phyloP scores from a whole-genome alignment of 1,140 invertebrate species.

The Andricus grossulariae region DNA sequence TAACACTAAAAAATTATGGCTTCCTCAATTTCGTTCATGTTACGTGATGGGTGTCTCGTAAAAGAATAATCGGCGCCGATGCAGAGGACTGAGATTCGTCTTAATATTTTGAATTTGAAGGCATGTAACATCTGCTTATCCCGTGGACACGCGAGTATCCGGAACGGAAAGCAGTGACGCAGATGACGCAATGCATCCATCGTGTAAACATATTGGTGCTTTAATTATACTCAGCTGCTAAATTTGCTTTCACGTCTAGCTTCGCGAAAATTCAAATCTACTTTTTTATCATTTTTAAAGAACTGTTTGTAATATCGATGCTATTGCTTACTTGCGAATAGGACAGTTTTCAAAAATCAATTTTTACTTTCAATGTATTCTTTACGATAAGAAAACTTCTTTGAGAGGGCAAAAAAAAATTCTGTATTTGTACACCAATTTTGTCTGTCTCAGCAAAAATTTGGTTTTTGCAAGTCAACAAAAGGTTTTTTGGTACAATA shows the following conservation, averaged over 20 bases:
- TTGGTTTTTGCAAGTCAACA: no score
- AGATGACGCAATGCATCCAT: slow-evolving; percentile 18
- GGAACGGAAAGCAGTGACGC: slow-evolving; percentile 23
- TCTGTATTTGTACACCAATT: no score
- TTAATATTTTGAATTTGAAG: slow-evolving; percentile 29
- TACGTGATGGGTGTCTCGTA: not conserved
- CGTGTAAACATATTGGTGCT: slow-evolving; percentile 20
- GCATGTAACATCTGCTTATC: slow-evolving; percentile 14
- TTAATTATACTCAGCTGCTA: slow-evolving; percentile 13
- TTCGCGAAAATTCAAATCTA: not conserved
- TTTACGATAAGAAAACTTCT: no score
- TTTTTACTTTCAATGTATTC: no score
- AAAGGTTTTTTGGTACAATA: no score
- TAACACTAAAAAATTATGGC: no score
- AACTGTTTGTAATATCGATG: not conserved
- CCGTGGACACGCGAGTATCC: slow-evolving; percentile 16
- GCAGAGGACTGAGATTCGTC: not conserved
- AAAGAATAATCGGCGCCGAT: not conserved
- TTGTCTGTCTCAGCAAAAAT: no score
- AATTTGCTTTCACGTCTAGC: not conserved
- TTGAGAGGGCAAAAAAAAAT: no score
- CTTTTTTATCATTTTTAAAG: not conserved
- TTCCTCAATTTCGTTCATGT: no score
- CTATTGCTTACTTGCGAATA: not conserved
- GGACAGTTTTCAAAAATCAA: no score